These are phyloP conservation scores for Ibycter americanus DNA, from an alignment of 2,797 vertebrate species.

Conservation along the genomic window DNA sequence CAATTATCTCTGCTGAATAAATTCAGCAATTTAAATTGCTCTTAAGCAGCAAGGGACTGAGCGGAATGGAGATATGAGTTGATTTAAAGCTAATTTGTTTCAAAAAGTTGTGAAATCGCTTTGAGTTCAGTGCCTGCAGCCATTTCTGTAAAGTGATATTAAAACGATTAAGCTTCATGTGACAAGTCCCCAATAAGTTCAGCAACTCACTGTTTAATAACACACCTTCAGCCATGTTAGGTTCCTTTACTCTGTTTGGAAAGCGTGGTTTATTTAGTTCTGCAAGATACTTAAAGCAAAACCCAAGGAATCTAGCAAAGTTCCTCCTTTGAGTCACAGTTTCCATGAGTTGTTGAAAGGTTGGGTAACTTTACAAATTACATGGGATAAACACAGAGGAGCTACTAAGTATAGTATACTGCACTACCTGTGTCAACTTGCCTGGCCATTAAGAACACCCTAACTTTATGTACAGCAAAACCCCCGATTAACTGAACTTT, in stretches of 20 bases:
- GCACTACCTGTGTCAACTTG: not conserved
- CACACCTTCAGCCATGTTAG: not conserved
- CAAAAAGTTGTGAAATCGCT: slow-evolving; percentile 73
- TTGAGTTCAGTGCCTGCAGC: slow-evolving; percentile 25
- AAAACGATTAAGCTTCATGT: not conserved
- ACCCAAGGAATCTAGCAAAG: not conserved
- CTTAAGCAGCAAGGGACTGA: not conserved
- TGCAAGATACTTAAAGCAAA: not conserved
- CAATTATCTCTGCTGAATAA: not conserved
- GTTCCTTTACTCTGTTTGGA: not conserved
- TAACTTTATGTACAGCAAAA: not conserved
- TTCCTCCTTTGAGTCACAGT: not conserved
- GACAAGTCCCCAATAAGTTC: not conserved
- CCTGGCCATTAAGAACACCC: not conserved
- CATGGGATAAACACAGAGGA: not conserved
- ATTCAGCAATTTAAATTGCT: not conserved
- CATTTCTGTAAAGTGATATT: not conserved
- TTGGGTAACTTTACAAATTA: not conserved
- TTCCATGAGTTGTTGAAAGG: not conserved
- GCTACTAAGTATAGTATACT: not conserved
- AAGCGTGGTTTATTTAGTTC: not conserved
- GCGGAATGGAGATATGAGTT: slow-evolving; percentile 27
- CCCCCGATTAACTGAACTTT: not conserved
- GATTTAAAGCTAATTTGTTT: slow-evolving; percentile 78
- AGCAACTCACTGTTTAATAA: not conserved